Conservation (phyloP, 2,888 invertebrate genomes). For the Tyria jacobaeae region DNA sequence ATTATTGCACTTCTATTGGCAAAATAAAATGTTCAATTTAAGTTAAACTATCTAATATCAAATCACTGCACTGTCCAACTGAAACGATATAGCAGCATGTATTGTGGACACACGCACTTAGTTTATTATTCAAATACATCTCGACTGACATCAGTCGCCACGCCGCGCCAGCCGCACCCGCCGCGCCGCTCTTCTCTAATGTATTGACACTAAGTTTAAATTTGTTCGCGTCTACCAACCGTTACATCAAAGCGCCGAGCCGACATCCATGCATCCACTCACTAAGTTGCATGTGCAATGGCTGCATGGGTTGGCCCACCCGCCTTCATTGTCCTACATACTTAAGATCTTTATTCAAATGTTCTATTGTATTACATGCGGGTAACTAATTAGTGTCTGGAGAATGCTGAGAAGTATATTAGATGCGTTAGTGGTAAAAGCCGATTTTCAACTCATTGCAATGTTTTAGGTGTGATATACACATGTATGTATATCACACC, state of each 20-base stretch:
- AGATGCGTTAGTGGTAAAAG: constrained; percentile 7
- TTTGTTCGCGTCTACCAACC: constrained; percentile 65
- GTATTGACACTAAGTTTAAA: constrained; percentile 75
- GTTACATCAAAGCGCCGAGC: constrained; percentile 58
- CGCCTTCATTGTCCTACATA: constrained; percentile 55
- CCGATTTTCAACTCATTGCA: too few relatives aligned
- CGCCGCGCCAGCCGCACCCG: too few relatives aligned
- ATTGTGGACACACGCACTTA: constrained; percentile 50
- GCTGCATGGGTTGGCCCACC: constrained; percentile 52
- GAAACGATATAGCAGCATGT: neutral
- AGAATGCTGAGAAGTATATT: constrained; percentile 29
- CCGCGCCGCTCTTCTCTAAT: constrained; percentile 66
- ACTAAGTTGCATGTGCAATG: constrained; percentile 65
- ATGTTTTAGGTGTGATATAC: too few relatives aligned
- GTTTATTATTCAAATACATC: constrained; percentile 62
- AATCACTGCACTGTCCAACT: neutral
- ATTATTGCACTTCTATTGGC: too few relatives aligned
- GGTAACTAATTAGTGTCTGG: constrained; percentile 50
- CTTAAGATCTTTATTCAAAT: constrained; percentile 59
- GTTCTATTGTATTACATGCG: constrained; percentile 49
- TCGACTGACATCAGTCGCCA: constrained; percentile 70
- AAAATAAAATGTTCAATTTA: neutral
- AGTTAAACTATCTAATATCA: too few relatives aligned
- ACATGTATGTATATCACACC: too few relatives aligned
- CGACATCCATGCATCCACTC: constrained; percentile 38